A percentile compares a stretch with the other conserved stretches of the same genome.
phyloP scores from a whole-genome alignment of 1,140 invertebrate species.

The Plutomurus gul region DNA sequence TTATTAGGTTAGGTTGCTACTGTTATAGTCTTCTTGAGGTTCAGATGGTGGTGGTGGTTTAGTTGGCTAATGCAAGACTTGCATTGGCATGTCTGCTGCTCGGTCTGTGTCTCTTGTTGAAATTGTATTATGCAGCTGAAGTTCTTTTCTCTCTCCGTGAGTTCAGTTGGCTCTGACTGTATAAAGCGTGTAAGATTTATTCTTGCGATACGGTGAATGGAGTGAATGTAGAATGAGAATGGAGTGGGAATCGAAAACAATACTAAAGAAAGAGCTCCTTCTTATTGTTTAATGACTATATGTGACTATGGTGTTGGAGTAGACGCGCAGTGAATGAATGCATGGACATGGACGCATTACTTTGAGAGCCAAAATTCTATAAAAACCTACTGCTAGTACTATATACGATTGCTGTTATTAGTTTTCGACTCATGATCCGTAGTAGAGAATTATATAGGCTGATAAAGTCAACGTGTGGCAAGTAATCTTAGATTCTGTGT shows the following conservation, averaged over 20 bases:
- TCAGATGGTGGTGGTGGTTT: conserved; percentile 14
- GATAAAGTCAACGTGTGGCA: too few species aligned
- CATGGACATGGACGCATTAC: neutral
- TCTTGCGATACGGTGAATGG: conserved; percentile 2
- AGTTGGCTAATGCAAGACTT: conserved; percentile 1
- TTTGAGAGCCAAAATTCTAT: too few species aligned
- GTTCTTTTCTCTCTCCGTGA: neutral
- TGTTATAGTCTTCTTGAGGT: neutral
- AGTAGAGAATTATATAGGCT: too few species aligned
- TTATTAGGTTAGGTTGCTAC: conserved; percentile 6
- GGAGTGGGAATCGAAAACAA: conserved; percentile 10
- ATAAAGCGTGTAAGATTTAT: conserved; percentile 35
- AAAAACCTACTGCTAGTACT: too few species aligned
- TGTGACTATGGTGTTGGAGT: neutral
- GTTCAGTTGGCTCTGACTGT: neutral
- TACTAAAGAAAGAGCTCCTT: conserved; percentile 7
- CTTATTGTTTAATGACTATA: neutral
- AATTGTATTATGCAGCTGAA: neutral
- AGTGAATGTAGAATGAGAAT: conserved; percentile 23
- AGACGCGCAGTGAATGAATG: neutral
- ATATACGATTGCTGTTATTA: too few species aligned
- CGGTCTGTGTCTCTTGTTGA: conserved; percentile 8
- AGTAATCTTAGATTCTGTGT: too few species aligned
- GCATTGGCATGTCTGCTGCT: neutral
- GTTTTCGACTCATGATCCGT: too few species aligned